phyloP scores from a whole-genome alignment of 2,888 invertebrate genomes.

The Plusia festucae region DNA sequence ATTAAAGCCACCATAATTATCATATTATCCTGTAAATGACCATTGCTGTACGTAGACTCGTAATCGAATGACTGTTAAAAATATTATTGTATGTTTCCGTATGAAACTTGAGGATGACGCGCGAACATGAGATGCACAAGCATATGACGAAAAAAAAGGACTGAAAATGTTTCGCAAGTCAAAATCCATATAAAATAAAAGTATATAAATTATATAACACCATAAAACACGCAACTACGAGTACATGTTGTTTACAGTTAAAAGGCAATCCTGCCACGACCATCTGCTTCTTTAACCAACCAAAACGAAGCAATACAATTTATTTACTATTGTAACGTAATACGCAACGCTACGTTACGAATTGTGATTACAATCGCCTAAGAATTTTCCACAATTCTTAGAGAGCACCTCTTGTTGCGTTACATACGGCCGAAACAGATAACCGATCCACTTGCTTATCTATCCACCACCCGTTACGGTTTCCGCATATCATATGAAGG shows the following conservation, averaged over 20 bases:
- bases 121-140: slow-evolving; percentile 14
- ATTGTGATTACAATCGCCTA: slow-evolving; percentile 43
- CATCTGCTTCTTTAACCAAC: slow-evolving; percentile 26
- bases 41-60: background rate
- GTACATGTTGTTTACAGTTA: background rate
- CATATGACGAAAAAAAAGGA: slow-evolving; percentile 9
- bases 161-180: slow-evolving; percentile 5
- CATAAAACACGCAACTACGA: background rate
- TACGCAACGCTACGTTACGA: slow-evolving; percentile 48
- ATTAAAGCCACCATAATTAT: background rate
- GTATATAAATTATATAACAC: background rate
- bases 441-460: slow-evolving; percentile 50
- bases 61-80: slow-evolving; percentile 6
- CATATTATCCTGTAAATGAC: background rate
- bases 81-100: slow-evolving; percentile 1
- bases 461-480: slow-evolving; percentile 67
- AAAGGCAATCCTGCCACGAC: slow-evolving; percentile 24
- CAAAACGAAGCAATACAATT: slow-evolving; percentile 48
- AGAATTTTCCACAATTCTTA: slow-evolving; percentile 30
- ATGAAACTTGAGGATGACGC: slow-evolving; percentile 26
- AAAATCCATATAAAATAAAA: slow-evolving; percentile 1
- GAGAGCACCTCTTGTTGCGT: slow-evolving; percentile 29
- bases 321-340: slow-evolving; percentile 51
- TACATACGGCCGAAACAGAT: slow-evolving; percentile 51
- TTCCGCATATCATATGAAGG: slow-evolving; percentile 75